phyloP scores from a whole-genome alignment of 2,888 invertebrate species.

The Cinara cedri region DNA sequence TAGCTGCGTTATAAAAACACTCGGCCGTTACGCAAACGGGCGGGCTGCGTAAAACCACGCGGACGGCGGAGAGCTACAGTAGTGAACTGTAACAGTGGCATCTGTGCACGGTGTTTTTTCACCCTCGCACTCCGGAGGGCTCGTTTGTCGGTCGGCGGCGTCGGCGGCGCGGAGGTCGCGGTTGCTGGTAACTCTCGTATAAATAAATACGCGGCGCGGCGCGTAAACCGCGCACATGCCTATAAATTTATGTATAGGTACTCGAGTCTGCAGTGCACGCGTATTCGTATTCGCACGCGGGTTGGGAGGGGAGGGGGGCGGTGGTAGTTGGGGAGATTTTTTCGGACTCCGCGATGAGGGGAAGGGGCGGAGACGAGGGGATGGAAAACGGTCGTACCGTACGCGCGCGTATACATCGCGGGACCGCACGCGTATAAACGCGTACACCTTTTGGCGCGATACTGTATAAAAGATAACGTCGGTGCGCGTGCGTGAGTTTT shows the following conservation, averaged over 20 bases:
- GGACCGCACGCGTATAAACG: not conserved
- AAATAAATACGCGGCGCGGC: not conserved
- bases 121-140: no score
- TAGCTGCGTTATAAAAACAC: no score
- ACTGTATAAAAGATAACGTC: not conserved
- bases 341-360: not conserved
- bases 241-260: constrained; percentile 11
- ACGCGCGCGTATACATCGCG: not conserved
- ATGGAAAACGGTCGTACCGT: constrained; percentile 39
- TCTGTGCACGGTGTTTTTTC: not conserved
- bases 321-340: constrained; percentile 7
- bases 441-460: not conserved
- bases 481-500: not conserved
- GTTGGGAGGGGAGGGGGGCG: no score
- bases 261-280: not conserved
- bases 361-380: not conserved
- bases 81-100: no score
- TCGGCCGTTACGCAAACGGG: no score
- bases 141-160: no score
- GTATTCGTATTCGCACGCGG: not conserved
- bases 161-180: no score
- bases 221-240: not conserved
- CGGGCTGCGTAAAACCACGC: no score
- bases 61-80: no score
- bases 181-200: not conserved